Percentiles rank a stretch among this genome's conserved stretches.
phyloP scores from a whole-genome alignment of 2,888 invertebrate genomes.

The Drepanosiphum platanoidis region DNA sequence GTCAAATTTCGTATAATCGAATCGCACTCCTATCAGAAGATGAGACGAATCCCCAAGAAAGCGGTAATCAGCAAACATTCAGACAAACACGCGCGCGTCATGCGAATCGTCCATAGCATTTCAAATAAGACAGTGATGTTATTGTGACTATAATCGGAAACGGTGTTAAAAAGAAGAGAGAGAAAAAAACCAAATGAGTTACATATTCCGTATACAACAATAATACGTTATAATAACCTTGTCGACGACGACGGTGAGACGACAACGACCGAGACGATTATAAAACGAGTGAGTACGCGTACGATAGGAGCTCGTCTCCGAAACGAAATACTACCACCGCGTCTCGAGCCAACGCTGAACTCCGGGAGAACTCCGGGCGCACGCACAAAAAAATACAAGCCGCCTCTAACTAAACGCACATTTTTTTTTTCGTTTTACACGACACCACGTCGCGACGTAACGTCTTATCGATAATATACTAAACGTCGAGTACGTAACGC shows the following conservation, averaged over 20 bases:
- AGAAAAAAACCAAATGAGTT: conserved; percentile 24
- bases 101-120: background rate
- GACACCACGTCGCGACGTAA: too few species aligned
- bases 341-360: too few species aligned
- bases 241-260: too few species aligned
- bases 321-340: background rate
- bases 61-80: background rate
- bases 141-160: background rate
- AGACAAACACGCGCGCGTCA: background rate
- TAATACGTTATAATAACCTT: conserved; percentile 7
- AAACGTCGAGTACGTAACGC: too few species aligned
- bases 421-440: too few species aligned
- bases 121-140: background rate
- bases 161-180: background rate
- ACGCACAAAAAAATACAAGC: too few species aligned
- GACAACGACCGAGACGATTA: conserved; percentile 10
- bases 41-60: background rate
- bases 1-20: background rate
- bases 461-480: too few species aligned
- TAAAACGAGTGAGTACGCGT: background rate
- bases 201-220: background rate
- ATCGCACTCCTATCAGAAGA: background rate
- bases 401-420: too few species aligned
- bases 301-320: background rate
- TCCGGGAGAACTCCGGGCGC: too few species aligned